phyloP scores from a whole-genome alignment of 2,113 vertebrate species.

The Rissa tridactyla region DNA sequence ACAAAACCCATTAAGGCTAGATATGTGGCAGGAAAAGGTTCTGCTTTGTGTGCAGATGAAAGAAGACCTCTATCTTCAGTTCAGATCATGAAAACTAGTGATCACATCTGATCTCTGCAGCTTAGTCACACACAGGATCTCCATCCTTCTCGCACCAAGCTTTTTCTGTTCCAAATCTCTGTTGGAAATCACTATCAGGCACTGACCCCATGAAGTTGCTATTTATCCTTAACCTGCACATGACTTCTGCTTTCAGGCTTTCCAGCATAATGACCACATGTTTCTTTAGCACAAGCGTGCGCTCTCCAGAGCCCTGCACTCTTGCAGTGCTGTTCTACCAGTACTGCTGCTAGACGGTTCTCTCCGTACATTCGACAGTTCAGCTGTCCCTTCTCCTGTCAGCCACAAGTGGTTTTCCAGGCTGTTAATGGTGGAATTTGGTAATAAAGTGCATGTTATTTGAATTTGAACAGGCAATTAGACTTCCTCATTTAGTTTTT shows the following conservation, averaged over 20 bases:
- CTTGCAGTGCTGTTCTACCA: neutral
- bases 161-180: neutral
- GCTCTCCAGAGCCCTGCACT: neutral
- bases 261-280: rapidly evolving
- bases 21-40: neutral
- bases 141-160: neutral
- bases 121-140: neutral
- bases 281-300: neutral
- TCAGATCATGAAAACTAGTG: neutral
- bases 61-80: neutral
- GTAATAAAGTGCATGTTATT: slow-evolving; percentile 39
- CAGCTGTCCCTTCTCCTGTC: neutral
- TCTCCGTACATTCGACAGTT: neutral
- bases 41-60: neutral
- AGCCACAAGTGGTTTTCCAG: neutral
- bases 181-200: neutral
- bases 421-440: slow-evolving; percentile 1
- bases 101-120: neutral
- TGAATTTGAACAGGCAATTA: slow-evolving; percentile 48
- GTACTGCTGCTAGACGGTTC: neutral
- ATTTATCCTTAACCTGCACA: neutral
- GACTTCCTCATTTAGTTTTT: slow-evolving; percentile 35
- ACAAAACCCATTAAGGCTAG: neutral
- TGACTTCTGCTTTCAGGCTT: neutral
- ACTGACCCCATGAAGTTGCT: neutral